Conservation (phyloP, 1,140 invertebrate genomes). For the Caenorhabditis inopinata region DNA sequence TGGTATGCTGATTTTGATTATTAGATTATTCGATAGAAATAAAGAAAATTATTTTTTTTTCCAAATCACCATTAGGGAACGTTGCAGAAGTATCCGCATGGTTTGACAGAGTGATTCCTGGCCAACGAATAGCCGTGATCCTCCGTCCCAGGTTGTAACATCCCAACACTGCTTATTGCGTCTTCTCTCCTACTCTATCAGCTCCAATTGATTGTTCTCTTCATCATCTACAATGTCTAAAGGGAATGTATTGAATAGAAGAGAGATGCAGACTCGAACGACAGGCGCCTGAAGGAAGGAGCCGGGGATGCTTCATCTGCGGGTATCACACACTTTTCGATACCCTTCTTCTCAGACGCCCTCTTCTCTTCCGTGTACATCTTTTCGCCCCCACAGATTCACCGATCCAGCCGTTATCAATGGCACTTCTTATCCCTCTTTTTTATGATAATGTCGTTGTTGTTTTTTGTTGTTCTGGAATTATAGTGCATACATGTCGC, state of each 20-base stretch:
- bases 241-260: background rate
- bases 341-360: background rate
- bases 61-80: background rate
- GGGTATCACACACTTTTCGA: constrained; percentile 23
- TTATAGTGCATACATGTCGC: background rate
- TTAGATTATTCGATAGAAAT: too few relatives aligned
- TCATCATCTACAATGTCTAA: constrained; percentile 18
- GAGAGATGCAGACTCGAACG: constrained; percentile 5
- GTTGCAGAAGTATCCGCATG: constrained; percentile 10
- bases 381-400: constrained; percentile 26
- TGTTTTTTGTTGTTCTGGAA: constrained; percentile 11
- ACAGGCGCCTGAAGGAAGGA: constrained; percentile 16
- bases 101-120: background rate
- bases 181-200: background rate
- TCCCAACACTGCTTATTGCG: background rate
- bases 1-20: too few relatives aligned
- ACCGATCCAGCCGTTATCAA: background rate
- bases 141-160: constrained; percentile 15
- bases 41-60: too few relatives aligned
- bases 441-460: constrained; percentile 2
- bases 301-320: background rate
- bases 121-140: background rate
- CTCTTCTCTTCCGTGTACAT: background rate
- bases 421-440: background rate
- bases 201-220: constrained; percentile 32